A percentile compares a stretch with the other conserved stretches of the same genome.
These are phyloP conservation scores for Phragmatobia fuliginosa DNA, from an alignment of 2,888 invertebrate species.

Conservation along the genomic window DNA sequence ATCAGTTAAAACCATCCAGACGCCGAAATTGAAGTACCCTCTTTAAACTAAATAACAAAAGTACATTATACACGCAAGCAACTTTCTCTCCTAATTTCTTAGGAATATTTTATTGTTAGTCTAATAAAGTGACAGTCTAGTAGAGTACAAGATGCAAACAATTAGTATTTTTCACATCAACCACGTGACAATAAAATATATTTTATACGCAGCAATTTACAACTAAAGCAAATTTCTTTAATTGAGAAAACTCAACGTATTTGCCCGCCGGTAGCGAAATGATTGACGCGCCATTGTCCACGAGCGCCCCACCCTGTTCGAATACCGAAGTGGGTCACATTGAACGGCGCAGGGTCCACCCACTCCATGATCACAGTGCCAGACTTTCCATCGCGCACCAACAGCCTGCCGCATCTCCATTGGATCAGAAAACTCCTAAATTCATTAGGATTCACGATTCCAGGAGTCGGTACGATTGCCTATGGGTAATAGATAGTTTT, in stretches of 20 bases:
- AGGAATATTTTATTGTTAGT: constrained; percentile 48
- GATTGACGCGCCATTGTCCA: constrained; percentile 87
- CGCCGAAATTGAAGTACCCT: constrained; percentile 30
- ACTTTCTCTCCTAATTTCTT: constrained; percentile 36
- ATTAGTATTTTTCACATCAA: constrained; percentile 42
- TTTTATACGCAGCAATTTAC: constrained; percentile 66
- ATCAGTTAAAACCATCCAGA: constrained; percentile 58
- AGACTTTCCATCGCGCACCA: constrained; percentile 78
- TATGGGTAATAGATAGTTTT: constrained; percentile 64
- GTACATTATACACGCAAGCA: constrained; percentile 43
- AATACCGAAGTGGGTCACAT: constrained; percentile 88
- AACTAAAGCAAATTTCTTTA: constrained; percentile 63
- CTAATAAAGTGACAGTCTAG: constrained; percentile 25
- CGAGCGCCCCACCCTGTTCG: constrained; percentile 89
- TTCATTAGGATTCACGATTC: constrained; percentile 85
- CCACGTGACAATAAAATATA: constrained; percentile 30
- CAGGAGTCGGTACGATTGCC: constrained; percentile 87
- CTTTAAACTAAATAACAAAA: constrained; percentile 10
- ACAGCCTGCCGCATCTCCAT: constrained; percentile 86
- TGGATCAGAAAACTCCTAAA: constrained; percentile 85
- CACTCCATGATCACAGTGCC: constrained; percentile 87
- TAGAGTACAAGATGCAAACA: constrained; percentile 22
- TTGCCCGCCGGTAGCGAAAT: constrained; percentile 66
- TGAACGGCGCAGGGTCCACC: constrained; percentile 87
- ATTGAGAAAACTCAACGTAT: constrained; percentile 76